Conservation (phyloP, 1,140 invertebrate genomes). For the Leptonema lineaticorne region DNA sequence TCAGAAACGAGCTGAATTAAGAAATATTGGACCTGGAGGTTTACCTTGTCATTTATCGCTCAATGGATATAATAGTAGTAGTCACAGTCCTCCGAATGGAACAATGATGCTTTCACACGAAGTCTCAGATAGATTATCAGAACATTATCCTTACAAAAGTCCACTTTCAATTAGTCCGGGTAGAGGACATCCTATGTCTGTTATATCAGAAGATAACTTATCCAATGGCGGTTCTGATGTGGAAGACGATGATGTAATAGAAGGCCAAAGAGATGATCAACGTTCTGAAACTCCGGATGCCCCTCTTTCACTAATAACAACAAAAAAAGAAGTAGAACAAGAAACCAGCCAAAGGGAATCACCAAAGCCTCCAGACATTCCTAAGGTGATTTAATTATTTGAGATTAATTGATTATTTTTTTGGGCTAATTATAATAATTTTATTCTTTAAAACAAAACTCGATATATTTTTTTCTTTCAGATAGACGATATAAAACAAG, state of each 20-base stretch:
- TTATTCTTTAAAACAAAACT: not conserved
- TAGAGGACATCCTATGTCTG: slow-evolving; percentile 54
- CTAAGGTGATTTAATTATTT: slow-evolving; percentile 48
- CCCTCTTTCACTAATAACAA: slow-evolving; percentile 67
- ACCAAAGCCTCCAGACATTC: slow-evolving; percentile 54
- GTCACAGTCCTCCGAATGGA: slow-evolving; percentile 62
- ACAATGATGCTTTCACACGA: slow-evolving; percentile 56
- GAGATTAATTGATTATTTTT: not conserved
- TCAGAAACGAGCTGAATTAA: slow-evolving; percentile 82
- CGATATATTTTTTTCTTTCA: slow-evolving; percentile 33
- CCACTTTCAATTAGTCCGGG: slow-evolving; percentile 54
- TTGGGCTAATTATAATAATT: too few species aligned
- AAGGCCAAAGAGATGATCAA: slow-evolving; percentile 54
- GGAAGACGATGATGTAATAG: slow-evolving; percentile 60
- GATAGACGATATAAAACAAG: slow-evolving; percentile 57
- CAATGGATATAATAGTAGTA: slow-evolving; percentile 64
- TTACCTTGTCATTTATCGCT: slow-evolving; percentile 57
- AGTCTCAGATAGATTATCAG: slow-evolving; percentile 51
- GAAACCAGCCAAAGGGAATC: slow-evolving; percentile 52
- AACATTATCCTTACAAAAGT: slow-evolving; percentile 56
- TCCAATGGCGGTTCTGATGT: slow-evolving; percentile 63
- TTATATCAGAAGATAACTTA: slow-evolving; percentile 61
- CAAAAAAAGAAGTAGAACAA: slow-evolving; percentile 52
- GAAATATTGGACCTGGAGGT: slow-evolving; percentile 56
- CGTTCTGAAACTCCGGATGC: slow-evolving; percentile 65